Conservation (phyloP, 2,888 invertebrate species). For the Caenorhabditis macrosperma region DNA sequence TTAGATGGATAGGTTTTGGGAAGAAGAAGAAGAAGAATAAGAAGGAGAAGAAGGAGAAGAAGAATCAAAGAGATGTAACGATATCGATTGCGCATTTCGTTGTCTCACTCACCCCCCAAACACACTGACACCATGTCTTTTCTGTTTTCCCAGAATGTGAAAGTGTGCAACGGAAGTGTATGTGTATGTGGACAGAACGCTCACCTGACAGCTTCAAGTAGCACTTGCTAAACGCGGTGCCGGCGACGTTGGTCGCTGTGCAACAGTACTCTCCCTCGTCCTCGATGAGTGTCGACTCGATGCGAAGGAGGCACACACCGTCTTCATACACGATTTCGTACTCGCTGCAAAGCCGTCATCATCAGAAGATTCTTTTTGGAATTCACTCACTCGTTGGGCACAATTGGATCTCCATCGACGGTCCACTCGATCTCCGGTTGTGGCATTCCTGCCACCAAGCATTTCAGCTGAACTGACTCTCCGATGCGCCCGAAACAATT, state of each 20-base stretch:
- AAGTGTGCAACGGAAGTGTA: conserved; percentile 45
- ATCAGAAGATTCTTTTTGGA: neutral
- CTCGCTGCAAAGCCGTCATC: conserved; percentile 65
- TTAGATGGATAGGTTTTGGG: conserved; percentile 5
- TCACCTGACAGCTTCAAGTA: conserved; percentile 74
- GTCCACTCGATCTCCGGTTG: conserved; percentile 79
- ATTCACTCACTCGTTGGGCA: conserved; percentile 69
- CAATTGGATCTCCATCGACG: conserved; percentile 78
- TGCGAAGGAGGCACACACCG: conserved; percentile 76
- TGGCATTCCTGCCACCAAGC: conserved; percentile 81
- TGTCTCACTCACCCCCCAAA: conserved; percentile 47
- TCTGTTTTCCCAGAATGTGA: conserved; percentile 46
- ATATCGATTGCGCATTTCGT: conserved; percentile 52
- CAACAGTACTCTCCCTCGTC: conserved; percentile 91
- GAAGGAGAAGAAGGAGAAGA: conserved; percentile 17
- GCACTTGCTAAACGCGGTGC: conserved; percentile 86
- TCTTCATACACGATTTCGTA: conserved; percentile 79
- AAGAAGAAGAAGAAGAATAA: neutral
- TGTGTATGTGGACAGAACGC: conserved; percentile 59
- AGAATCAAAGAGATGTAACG: conserved; percentile 8
- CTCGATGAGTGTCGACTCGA: conserved; percentile 83
- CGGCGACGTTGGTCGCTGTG: conserved; percentile 88
- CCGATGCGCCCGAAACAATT: conserved; percentile 63
- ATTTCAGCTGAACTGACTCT: conserved; percentile 73
- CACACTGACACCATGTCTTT: no score